A percentile compares a stretch with the other conserved stretches of the same genome.
Conservation (phyloP, 37 sponge, comb jelly and placozoan genomes). For the Dysidea cf. avara region DNA sequence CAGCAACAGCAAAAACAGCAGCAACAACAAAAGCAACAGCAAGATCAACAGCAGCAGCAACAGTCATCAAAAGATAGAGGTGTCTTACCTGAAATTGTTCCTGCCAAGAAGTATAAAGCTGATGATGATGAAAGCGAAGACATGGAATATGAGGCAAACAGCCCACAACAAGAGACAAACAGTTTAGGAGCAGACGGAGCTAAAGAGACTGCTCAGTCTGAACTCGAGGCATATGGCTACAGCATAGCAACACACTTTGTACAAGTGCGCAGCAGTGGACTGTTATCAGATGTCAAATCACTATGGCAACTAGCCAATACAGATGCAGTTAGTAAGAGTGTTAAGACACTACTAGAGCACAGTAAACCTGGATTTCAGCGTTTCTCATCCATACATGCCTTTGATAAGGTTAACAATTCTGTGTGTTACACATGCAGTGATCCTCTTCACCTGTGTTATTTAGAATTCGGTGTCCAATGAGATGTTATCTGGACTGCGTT, state of each 20-base stretch:
- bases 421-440: no score
- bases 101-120: no score
- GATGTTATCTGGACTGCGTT: conserved; percentile 87
- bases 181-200: no score
- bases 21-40: no score
- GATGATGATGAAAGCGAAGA: neutral
- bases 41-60: no score
- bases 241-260: conserved; percentile 85
- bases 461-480: conserved; percentile 86
- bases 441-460: no score
- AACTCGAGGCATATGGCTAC: neutral
- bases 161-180: neutral
- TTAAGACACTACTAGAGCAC: conserved; percentile 45
- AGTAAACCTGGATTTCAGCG: conserved; percentile 65
- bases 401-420: conserved; percentile 84
- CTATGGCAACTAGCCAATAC: conserved; percentile 81
- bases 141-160: conserved; percentile 2
- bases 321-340: conserved; percentile 70
- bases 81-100: no score
- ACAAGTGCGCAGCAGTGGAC: conserved; percentile 71
- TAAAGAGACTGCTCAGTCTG: no score
- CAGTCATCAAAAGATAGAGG: no score
- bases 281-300: conserved; percentile 66
- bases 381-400: conserved; percentile 76
- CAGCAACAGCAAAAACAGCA: no score